phyloP scores from a whole-genome alignment of 1,140 invertebrate genomes.

The Hermetia illucens region DNA sequence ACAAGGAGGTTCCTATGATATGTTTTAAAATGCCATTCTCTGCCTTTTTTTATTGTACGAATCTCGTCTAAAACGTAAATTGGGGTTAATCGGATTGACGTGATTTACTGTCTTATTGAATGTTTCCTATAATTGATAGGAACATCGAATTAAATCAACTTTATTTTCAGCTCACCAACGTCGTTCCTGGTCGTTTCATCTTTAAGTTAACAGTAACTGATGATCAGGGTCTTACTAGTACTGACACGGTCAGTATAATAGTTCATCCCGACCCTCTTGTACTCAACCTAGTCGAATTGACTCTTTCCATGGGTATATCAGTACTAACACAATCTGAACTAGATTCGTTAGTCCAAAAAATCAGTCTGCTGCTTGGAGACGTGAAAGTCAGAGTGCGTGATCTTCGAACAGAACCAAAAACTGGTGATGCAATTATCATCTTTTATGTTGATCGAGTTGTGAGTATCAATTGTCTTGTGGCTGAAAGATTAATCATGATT shows the following conservation, averaged over 20 bases:
- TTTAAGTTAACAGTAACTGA: constrained; percentile 81
- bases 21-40: no score
- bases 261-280: constrained; percentile 68
- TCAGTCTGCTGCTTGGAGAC: constrained; percentile 50
- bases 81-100: no score
- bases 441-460: constrained; percentile 39
- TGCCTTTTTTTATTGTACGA: no score
- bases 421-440: constrained; percentile 41
- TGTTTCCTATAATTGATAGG: no score
- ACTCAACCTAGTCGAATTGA: constrained; percentile 64
- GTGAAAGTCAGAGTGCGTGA: constrained; percentile 46
- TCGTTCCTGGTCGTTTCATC: constrained; percentile 74
- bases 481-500: not conserved
- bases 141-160: no score
- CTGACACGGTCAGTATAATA: constrained; percentile 71
- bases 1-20: no score
- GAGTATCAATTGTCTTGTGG: not conserved
- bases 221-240: constrained; percentile 66
- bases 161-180: constrained; percentile 53
- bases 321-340: constrained; percentile 28
- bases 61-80: no score
- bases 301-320: constrained; percentile 54
- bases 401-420: constrained; percentile 42
- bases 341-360: constrained; percentile 33
- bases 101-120: no score